Evolutionary conservation across 2,797 vertebrate species (phyloP), one percentile per base, ranked within the genome.

Genomic region (Syndactyla subalaris): DNA sequence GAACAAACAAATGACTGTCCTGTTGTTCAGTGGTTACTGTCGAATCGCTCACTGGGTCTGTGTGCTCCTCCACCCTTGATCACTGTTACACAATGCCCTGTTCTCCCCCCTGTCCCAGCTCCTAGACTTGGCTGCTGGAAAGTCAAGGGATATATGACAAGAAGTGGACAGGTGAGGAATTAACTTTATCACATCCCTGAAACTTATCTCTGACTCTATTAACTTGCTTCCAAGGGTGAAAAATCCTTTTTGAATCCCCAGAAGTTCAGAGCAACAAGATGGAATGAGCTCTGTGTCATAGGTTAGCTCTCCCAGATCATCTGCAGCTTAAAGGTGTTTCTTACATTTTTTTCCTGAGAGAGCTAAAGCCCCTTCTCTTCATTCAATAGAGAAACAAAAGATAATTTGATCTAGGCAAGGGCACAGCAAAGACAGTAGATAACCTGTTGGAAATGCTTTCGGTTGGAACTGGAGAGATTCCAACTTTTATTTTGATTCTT

Each of bases 301-400:
- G 90, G 90, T 89, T 78, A 91, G 51, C 54, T 90, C 63, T 82
- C 63, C 55, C 59, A 51, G n/a, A 89, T 90, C 86, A 78, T 86
- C 84, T 92, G 51, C 70, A 66, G 92, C 88, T 92, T 93, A 92
- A 66, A 94, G 73, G 70, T 54, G 45, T 88, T 88, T 83, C 65
- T 92, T 90, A 80, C 26, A 3, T 30, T 72, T 71, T 88, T 93
- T 88, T 14, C 43, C 46, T 78, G 63, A 10, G 76, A 75, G 73
- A 88, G 39, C 20, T 86, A 70, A 90, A 90, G 32, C 34, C 20
- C 30, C 14, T 22, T 88, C 65, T 72, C 70, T 90, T 85, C 57
- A 70, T 79, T 93, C 76, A 86, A 21, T 65, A 81, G 61, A 71
- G 87, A 81, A 71, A 19, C 27, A 75, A 92, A 88, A 86, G 54